Evolutionary conservation across 2,888 invertebrate genomes (phyloP), one percentile per base, ranked within the genome.

Genomic region (Micropterix aruncella): DNA sequence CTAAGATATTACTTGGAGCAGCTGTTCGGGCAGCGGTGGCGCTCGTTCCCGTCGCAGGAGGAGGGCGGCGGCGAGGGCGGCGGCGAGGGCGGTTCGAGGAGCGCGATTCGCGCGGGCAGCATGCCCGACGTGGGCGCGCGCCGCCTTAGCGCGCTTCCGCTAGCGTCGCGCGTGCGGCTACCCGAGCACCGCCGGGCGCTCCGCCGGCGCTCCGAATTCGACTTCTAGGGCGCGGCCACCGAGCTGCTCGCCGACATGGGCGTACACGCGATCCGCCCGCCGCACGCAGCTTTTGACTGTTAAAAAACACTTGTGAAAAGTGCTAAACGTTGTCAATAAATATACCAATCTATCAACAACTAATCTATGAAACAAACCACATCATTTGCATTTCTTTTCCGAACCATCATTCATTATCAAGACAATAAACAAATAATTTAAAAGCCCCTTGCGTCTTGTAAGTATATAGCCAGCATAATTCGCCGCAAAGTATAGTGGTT

Each of bases 1-100:
- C 79, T 80, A 80, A 79, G 79, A 77, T 78, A 77, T 75, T 77
- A 78, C 71, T 73, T 79, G 73, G 79, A 79, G 75, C 78, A 77
- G 69, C 65, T 80, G 68, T 79, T 80, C 65, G 78, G 74, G 58
- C 69, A 70, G 61, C 70, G 72, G 52, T 73, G 73, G 73, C 68
- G 70, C 54, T 65, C 66, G 52, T 68, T 67, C 55, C 68, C 68
- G 53, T 58, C 65, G 27, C 27, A 27, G 12, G 27, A n/a, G 40
- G 40, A n/a, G 50, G 63, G 61, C 50, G 65, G 66, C 51, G 61
- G 60, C 59, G 67, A 65, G 59, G 66, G 64, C 57, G 65, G 65
- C 19, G 18, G 42, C 36, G 42, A 16, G 37, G 42, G 42, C 37
- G 18, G 38, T 18, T 37, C 42, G 52, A 58, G 60, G 47, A 50